These are phyloP conservation scores for Pardosa pseudoannulata DNA, from an alignment of 2,888 invertebrate species.

Conservation along the genomic window DNA sequence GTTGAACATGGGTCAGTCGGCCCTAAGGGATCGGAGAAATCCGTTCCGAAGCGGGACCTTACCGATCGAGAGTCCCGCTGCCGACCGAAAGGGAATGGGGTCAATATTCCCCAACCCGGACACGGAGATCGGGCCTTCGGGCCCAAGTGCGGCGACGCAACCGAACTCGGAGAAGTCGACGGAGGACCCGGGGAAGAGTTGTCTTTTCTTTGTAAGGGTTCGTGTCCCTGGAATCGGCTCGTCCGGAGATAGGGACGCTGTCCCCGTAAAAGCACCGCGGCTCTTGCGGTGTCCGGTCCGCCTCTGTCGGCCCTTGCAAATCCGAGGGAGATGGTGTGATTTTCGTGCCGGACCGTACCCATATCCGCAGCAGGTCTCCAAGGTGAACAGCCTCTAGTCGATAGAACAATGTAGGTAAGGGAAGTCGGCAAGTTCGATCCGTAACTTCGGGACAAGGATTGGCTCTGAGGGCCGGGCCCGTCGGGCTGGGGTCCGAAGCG, in stretches of 20 bases:
- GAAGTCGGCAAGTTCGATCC: constrained; percentile 83
- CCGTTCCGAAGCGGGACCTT: constrained; percentile 73
- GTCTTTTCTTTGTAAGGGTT: constrained; percentile 79
- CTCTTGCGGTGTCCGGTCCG: constrained; percentile 77
- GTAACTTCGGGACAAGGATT: constrained; percentile 84
- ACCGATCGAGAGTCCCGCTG: background rate
- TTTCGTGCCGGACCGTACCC: constrained; percentile 75
- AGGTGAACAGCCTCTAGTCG: constrained; percentile 84
- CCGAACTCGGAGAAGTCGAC: constrained; percentile 77
- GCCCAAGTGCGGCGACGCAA: constrained; percentile 77
- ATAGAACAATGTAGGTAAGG: constrained; percentile 84
- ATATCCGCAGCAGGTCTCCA: constrained; percentile 87
- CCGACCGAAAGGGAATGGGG: constrained; percentile 30
- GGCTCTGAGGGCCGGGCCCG: constrained; percentile 84
- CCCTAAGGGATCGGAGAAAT: constrained; percentile 77
- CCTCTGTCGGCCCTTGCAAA: constrained; percentile 74
- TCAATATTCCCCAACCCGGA: constrained; percentile 73
- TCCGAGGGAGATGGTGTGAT: constrained; percentile 68
- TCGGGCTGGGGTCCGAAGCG: constrained; percentile 81
- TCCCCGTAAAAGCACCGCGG: constrained; percentile 78
- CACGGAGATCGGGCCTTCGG: constrained; percentile 75
- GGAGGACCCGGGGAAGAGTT: constrained; percentile 78
- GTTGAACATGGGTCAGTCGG: constrained; percentile 78
- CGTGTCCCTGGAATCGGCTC: constrained; percentile 79
- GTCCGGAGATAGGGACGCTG: constrained; percentile 78